A percentile compares a stretch with the other conserved stretches of the same genome.
Conservation (phyloP, 2,888 invertebrate genomes). For the Limenitis camilla region DNA sequence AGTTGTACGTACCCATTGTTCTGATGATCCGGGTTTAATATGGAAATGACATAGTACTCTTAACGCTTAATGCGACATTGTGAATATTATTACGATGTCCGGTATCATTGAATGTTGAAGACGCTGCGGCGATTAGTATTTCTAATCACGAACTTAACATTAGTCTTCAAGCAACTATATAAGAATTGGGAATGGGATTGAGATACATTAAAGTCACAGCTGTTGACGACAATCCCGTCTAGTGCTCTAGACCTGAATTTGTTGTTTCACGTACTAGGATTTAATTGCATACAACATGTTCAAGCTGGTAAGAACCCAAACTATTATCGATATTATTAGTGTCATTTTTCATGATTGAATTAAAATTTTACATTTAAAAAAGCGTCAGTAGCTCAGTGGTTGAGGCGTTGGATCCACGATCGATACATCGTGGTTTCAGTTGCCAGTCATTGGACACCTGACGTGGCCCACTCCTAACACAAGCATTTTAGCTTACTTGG, state of each 20-base stretch:
- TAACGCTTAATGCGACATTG: conserved; percentile 68
- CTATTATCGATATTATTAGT: too few relatives aligned
- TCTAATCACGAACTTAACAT: conserved; percentile 58
- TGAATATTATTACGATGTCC: conserved; percentile 40
- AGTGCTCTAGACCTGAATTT: conserved; percentile 48
- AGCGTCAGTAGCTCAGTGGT: too few relatives aligned
- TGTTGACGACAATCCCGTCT: conserved; percentile 50
- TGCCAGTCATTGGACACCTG: too few relatives aligned
- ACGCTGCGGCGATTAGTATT: conserved; percentile 51
- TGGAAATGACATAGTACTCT: conserved; percentile 55
- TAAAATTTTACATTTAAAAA: background rate
- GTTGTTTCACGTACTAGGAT: conserved; percentile 30
- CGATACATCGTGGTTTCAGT: too few relatives aligned
- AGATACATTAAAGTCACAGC: conserved; percentile 30
- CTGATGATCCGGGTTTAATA: conserved; percentile 54
- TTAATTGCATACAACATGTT: conserved; percentile 39
- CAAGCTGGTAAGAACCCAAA: conserved; percentile 50
- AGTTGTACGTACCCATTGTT: conserved; percentile 27
- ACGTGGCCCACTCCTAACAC: too few relatives aligned
- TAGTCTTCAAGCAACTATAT: conserved; percentile 42
- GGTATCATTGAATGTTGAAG: conserved; percentile 45
- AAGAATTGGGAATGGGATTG: conserved; percentile 34
- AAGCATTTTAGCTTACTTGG: too few relatives aligned
- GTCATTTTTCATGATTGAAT: too few relatives aligned
- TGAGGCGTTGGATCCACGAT: too few relatives aligned